Conservation (phyloP, 2,888 invertebrate genomes). For the Osedax frankpressi region DNA sequence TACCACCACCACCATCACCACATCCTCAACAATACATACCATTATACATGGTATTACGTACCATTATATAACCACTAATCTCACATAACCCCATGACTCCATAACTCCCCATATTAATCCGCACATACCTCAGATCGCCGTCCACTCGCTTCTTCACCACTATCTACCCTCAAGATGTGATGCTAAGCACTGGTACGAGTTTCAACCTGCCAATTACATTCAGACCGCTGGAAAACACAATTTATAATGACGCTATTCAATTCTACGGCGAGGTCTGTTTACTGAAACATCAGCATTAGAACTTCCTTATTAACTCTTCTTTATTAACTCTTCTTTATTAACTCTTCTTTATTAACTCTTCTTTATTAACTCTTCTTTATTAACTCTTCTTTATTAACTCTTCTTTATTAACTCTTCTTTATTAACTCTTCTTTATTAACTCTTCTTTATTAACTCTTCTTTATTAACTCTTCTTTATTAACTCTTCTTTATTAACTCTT, state of each 20-base stretch:
- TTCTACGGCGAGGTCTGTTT: constrained; percentile 38
- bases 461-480: too few relatives aligned
- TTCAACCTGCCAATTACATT: constrained; percentile 44
- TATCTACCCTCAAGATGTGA: constrained; percentile 41
- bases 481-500: too few relatives aligned
- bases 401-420: too few relatives aligned
- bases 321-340: too few relatives aligned
- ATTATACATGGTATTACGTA: constrained; percentile 26
- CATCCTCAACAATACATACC: constrained; percentile 37
- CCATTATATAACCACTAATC: not conserved
- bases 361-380: too few relatives aligned
- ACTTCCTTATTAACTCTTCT: too few relatives aligned
- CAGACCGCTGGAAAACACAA: constrained; percentile 40
- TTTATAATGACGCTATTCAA: constrained; percentile 39
- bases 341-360: too few relatives aligned
- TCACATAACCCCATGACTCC: not conserved
- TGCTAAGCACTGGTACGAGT: constrained; percentile 44
- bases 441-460: too few relatives aligned
- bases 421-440: too few relatives aligned
- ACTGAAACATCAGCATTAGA: not conserved
- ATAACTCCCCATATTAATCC: not conserved
- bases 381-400: too few relatives aligned
- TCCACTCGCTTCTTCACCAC: constrained; percentile 40
- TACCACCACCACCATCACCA: constrained; percentile 24
- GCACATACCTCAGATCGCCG: constrained; percentile 33